Evolutionary conservation across 2,113 vertebrate species (phyloP).

Genomic region (Anser cygnoides): DNA sequence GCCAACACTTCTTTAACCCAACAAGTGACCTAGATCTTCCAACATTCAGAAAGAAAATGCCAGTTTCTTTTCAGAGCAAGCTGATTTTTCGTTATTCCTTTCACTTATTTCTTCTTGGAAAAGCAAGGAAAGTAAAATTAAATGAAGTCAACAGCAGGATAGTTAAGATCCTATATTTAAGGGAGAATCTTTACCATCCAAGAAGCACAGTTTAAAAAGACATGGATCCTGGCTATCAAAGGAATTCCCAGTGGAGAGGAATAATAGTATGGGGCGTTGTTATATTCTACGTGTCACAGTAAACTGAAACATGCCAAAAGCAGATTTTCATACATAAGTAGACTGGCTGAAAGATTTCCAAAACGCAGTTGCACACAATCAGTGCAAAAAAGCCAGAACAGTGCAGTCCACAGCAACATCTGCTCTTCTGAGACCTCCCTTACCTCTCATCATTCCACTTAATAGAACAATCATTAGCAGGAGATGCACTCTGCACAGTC

Average conservation of each 20-base stretch:
- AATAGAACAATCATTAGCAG: accelerated
- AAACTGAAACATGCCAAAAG: not conserved
- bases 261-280: not conserved
- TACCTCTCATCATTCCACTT: not conserved
- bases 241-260: not conserved
- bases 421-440: not conserved
- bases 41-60: not conserved
- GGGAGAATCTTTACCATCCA: not conserved
- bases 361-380: not conserved
- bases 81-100: not conserved
- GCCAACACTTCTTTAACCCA: conserved; percentile 50
- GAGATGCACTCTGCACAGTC: not conserved
- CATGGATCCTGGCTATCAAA: not conserved
- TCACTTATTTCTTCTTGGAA: not conserved
- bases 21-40: conserved; percentile 17
- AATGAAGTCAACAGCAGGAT: not conserved
- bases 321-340: not conserved
- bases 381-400: not conserved
- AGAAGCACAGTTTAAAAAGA: not conserved
- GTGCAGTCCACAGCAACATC: not conserved
- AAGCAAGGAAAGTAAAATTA: not conserved
- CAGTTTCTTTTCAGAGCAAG: not conserved
- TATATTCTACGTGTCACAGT: not conserved
- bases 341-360: not conserved
- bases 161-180: not conserved